phyloP scores from a whole-genome alignment of 2,113 vertebrate species.

The Tragelaphus scriptus region DNA sequence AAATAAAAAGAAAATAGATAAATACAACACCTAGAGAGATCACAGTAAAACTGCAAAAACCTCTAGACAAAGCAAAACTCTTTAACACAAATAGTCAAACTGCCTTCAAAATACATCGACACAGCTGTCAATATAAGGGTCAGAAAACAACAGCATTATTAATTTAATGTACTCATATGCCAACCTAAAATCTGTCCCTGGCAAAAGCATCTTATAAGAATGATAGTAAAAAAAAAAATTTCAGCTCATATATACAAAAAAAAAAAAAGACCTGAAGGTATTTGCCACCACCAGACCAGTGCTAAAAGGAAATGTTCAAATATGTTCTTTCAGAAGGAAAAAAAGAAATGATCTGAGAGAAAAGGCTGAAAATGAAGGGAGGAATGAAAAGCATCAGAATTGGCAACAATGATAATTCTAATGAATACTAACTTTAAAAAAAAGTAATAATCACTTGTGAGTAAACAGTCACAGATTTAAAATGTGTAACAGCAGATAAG shows the following conservation, averaged over 20 bases:
- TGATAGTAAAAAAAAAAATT: background rate
- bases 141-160: background rate
- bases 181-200: background rate
- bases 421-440: background rate
- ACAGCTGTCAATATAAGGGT: background rate
- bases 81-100: background rate
- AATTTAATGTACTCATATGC: background rate
- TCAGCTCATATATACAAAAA: background rate
- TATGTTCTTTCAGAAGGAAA: background rate
- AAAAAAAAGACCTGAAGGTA: background rate
- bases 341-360: background rate
- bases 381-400: background rate
- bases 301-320: background rate
- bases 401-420: background rate
- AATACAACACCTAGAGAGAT: background rate
- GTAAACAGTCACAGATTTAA: conserved; percentile 1
- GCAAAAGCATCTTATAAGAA: background rate
- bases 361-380: background rate
- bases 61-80: background rate
- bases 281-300: background rate
- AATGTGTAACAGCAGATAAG: background rate
- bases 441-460: background rate
- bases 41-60: background rate
- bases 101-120: background rate
- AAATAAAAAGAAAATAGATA: background rate